phyloP scores from a whole-genome alignment of 2,888 invertebrate genomes.

The Tuta absoluta region DNA sequence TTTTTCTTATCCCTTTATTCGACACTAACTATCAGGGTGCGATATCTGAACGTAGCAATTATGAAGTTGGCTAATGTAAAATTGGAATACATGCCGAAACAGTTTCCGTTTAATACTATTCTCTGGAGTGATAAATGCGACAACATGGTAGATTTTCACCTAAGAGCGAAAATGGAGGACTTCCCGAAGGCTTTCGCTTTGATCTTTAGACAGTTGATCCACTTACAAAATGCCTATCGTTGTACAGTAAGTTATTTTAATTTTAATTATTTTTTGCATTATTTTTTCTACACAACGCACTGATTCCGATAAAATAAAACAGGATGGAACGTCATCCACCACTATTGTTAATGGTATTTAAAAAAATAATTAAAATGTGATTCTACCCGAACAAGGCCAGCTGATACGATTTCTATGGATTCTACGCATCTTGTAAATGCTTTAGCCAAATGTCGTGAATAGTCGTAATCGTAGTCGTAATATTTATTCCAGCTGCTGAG shows the following conservation, averaged over 20 bases:
- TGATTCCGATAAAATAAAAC: too few species aligned
- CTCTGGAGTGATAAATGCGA: slow-evolving; percentile 56
- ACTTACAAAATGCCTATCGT: slow-evolving; percentile 44
- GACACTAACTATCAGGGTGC: slow-evolving; percentile 49
- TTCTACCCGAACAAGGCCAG: too few species aligned
- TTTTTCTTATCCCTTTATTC: slow-evolving; percentile 43
- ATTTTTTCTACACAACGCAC: too few species aligned
- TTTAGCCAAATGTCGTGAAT: too few species aligned
- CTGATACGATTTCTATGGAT: too few species aligned
- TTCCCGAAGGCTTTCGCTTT: slow-evolving; percentile 47
- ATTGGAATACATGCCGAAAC: slow-evolving; percentile 51
- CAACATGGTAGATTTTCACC: slow-evolving; percentile 49
- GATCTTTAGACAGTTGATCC: slow-evolving; percentile 47
- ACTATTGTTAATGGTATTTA: too few species aligned
- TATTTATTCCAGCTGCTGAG: slow-evolving; percentile 44
- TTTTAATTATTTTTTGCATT: too few species aligned
- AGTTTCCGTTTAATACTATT: slow-evolving; percentile 48
- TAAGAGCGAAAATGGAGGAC: slow-evolving; percentile 41
- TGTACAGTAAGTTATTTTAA: slow-evolving; percentile 59
- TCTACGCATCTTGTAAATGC: too few species aligned
- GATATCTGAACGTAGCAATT: slow-evolving; percentile 60
- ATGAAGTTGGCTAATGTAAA: slow-evolving; percentile 54
- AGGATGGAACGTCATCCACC: too few species aligned
- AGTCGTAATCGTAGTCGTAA: background rate
- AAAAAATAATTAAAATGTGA: too few species aligned